phyloP scores from a whole-genome alignment of 2,113 vertebrate genomes.

The Bubo scandiacus region DNA sequence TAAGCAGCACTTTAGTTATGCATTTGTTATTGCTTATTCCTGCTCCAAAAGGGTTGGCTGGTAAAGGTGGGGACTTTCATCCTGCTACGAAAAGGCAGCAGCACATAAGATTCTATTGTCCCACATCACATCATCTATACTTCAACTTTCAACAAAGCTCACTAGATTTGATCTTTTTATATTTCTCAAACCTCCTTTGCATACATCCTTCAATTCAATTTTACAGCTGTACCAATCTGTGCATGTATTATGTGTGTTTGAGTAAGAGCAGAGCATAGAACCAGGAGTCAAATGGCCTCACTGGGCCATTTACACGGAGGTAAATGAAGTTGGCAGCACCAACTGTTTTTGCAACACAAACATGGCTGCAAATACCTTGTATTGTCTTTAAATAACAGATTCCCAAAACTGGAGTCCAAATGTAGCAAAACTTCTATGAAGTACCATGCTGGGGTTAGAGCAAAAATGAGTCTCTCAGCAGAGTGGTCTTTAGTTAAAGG shows the following conservation, averaged over 20 bases:
- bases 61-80: neutral
- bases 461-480: neutral
- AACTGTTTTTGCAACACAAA: neutral
- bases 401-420: neutral
- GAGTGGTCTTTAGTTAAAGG: constrained; percentile 10
- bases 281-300: neutral
- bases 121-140: neutral
- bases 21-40: neutral
- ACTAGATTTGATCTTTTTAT: neutral
- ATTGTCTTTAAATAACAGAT: neutral
- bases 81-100: rapidly evolving
- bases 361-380: neutral
- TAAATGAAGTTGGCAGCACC: neutral
- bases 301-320: neutral
- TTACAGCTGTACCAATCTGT: neutral
- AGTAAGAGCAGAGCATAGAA: neutral
- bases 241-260: neutral
- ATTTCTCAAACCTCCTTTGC: neutral
- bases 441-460: neutral
- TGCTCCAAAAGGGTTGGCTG: neutral
- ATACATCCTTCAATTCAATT: rapidly evolving
- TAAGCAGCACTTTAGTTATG: neutral
- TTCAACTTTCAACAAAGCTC: neutral
- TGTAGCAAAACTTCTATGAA: neutral
- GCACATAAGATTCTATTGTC: neutral